Conservation (phyloP, 2,888 invertebrate genomes). For the Cosmia trapezina region DNA sequence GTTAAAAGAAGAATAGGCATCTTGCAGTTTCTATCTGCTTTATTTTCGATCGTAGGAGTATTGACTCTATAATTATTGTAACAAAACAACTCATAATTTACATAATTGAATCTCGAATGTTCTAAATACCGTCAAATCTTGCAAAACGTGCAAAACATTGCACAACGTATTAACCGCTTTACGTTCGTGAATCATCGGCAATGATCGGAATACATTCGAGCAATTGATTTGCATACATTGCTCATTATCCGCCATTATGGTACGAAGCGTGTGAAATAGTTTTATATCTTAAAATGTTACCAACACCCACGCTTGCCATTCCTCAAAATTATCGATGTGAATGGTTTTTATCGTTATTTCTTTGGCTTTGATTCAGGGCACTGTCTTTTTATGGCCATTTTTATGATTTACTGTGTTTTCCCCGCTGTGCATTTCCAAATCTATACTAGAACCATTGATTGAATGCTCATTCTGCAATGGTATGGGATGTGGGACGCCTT, state of each 20-base stretch:
- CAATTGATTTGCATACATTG: slow-evolving; percentile 64
- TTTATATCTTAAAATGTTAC: slow-evolving; percentile 33
- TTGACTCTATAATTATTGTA: not conserved
- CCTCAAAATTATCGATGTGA: slow-evolving; percentile 27
- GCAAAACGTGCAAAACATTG: slow-evolving; percentile 42
- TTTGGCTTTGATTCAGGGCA: slow-evolving; percentile 25
- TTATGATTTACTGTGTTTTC: slow-evolving; percentile 41
- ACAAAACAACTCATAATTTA: slow-evolving; percentile 31
- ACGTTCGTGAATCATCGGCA: slow-evolving; percentile 49
- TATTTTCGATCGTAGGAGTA: not conserved
- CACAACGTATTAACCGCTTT: slow-evolving; percentile 27
- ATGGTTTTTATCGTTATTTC: slow-evolving; percentile 39
- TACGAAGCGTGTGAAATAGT: slow-evolving; percentile 53
- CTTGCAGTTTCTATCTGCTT: not conserved
- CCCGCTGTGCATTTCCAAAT: slow-evolving; percentile 24
- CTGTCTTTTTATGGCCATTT: slow-evolving; percentile 33
- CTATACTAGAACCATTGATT: not conserved
- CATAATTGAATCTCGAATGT: slow-evolving; percentile 42
- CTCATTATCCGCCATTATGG: slow-evolving; percentile 57
- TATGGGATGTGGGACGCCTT: not conserved
- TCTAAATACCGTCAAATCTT: slow-evolving; percentile 33
- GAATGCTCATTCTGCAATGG: not conserved
- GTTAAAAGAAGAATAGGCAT: too few relatives aligned
- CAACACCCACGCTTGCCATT: slow-evolving; percentile 36
- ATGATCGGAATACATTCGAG: slow-evolving; percentile 33